Evolutionary conservation across 2,797 vertebrate genomes (phyloP), one percentile per base, ranked within the genome.

Genomic region (Anguilla obscura): DNA sequence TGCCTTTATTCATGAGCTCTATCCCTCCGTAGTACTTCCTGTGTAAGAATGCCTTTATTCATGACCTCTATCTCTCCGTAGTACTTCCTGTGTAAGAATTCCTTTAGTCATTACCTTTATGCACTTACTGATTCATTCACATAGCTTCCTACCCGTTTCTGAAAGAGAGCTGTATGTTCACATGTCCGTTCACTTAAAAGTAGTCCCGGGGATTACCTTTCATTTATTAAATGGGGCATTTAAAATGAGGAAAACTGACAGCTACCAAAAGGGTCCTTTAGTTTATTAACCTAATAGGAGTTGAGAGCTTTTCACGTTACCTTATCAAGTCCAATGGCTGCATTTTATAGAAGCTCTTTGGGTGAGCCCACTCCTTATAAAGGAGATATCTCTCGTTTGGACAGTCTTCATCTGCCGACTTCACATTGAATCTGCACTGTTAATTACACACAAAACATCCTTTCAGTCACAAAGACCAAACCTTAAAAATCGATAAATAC

Each of bases 321-420:
- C 98, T 97, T 91, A 99, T 96, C 84, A 98, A 96, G 92, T 98
- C 97, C 54, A 99, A 93, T 0, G 98, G 98, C 0, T 99, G 98
- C 89, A 97, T 94, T 91, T 98, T 99, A 93, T 97, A 99, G 93
- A 99, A 96, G 90, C 96, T 98, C 90, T 95, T 97, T 48, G 98
- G 98, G 91, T 98, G 96, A 87, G 96, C 98, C 98, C 98, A 99
- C 87, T 98, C 97, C 69, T 95, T 90, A 85, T 97, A 99, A 33
- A 99, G 96, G 86, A 97, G 96, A 54, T 94, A 97, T 0, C 98
- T 95, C 88, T 99, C 98, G 60, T 93, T 98, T 10, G 96, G 96
- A 90, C 95, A 97, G 87, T 79, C 91, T 7, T 93, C 84, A 63
- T 98, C 97, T 0, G 91, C 33, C 1, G 98, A 98, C 1, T 0